phyloP scores from a whole-genome alignment of 2,888 invertebrate species.

The Dioctria linearis region DNA sequence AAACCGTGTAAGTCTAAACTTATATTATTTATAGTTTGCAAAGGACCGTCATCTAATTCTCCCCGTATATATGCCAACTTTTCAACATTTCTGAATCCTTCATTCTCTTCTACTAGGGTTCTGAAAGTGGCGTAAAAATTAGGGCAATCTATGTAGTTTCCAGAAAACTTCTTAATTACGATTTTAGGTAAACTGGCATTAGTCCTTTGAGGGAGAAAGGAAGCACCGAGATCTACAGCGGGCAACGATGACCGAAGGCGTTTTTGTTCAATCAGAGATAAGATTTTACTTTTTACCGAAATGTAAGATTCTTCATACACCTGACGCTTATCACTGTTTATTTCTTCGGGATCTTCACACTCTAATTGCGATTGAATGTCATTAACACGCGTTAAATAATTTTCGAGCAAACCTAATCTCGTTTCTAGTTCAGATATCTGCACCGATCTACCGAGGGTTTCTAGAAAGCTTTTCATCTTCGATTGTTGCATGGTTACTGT shows the following conservation, averaged over 20 bases:
- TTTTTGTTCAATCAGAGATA: neutral
- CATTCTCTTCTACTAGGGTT: neutral
- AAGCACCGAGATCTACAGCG: neutral
- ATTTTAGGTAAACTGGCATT: neutral
- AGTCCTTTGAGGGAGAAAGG: neutral
- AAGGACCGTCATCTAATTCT: neutral
- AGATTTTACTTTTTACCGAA: neutral
- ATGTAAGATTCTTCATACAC: neutral
- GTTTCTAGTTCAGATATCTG: neutral
- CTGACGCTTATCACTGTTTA: neutral
- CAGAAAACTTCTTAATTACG: neutral
- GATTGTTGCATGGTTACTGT: slow-evolving; percentile 2
- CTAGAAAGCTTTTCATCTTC: neutral
- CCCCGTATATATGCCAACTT: too few species aligned
- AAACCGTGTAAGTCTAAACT: neutral
- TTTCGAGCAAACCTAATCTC: too few species aligned
- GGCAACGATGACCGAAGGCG: neutral
- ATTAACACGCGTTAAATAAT: too few species aligned
- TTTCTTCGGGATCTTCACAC: neutral
- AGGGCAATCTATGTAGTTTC: neutral
- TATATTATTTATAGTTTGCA: neutral
- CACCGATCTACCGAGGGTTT: neutral
- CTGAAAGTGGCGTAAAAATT: neutral
- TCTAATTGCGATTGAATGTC: too few species aligned
- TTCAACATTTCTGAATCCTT: too few species aligned